Evolutionary conservation across 2,888 invertebrate species (phyloP).

Genomic region (Neuroscelio doddi): DNA sequence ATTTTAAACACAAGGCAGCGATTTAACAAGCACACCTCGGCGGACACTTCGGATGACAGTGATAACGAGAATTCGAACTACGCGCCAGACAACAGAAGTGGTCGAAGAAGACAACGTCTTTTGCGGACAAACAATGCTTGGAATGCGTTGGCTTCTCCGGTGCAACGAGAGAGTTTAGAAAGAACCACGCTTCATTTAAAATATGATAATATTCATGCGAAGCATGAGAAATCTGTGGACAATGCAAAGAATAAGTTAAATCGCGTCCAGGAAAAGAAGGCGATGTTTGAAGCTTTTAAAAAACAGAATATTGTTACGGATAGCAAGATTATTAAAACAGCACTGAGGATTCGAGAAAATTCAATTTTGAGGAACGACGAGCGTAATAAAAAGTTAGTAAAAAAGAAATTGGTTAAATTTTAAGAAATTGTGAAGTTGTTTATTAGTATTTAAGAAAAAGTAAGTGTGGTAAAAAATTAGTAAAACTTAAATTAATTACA

Average conservation of each 20-base stretch:
- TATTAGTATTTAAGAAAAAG: too few species aligned
- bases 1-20: conserved; percentile 73
- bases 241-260: conserved; percentile 20
- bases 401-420: too few species aligned
- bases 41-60: conserved; percentile 73
- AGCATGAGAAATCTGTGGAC: conserved; percentile 37
- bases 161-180: conserved; percentile 50
- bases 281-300: conserved; percentile 62
- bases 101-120: conserved; percentile 54
- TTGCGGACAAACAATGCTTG: conserved; percentile 62
- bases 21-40: conserved; percentile 74
- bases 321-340: conserved; percentile 63
- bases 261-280: conserved; percentile 55
- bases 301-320: conserved; percentile 62
- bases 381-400: too few species aligned
- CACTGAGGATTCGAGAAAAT: conserved; percentile 61
- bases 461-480: too few species aligned
- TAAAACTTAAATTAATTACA: too few species aligned
- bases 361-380: conserved; percentile 46
- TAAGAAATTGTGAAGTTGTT: too few species aligned
- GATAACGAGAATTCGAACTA: conserved; percentile 59
- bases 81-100: conserved; percentile 48
- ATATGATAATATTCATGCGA: conserved; percentile 62
- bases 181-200: conserved; percentile 60
- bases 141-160: conserved; percentile 57